phyloP scores from a whole-genome alignment of 92 coral and sea anemone species.

The Actinostola sp. region DNA sequence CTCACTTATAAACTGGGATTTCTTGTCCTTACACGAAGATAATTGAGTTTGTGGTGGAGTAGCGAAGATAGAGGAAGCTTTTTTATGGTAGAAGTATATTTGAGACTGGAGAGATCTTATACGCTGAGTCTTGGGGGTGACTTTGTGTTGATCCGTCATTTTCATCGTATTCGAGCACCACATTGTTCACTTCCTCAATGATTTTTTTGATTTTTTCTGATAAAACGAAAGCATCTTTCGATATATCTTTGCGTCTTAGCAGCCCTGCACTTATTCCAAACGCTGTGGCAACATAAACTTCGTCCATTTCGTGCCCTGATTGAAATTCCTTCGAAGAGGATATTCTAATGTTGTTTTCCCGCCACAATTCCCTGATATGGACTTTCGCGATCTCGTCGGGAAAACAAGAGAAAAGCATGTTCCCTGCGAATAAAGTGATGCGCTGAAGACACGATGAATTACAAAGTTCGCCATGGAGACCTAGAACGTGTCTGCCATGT shows the following conservation, averaged over 20 bases:
- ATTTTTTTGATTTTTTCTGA: not conserved
- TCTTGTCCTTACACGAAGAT: not conserved
- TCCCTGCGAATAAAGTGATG: not conserved
- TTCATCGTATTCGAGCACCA: not conserved
- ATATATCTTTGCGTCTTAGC: not conserved
- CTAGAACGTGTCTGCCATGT: too few relatives aligned
- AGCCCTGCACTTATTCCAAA: too few relatives aligned
- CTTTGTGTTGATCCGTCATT: not conserved
- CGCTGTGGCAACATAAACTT: too few relatives aligned
- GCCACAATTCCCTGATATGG: slow-evolving; percentile 11
- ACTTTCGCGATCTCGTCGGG: slow-evolving; percentile 7
- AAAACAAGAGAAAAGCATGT: slow-evolving; percentile 1
- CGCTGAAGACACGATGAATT: too few relatives aligned
- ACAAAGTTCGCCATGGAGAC: too few relatives aligned
- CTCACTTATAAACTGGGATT: not conserved
- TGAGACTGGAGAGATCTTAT: slow-evolving; percentile 1
- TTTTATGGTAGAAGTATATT: not conserved
- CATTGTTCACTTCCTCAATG: not conserved
- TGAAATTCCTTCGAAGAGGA: not conserved
- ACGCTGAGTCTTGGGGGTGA: slow-evolving; percentile 5
- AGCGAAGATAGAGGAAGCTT: not conserved
- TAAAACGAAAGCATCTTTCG: slow-evolving; percentile 8
- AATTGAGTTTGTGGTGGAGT: slow-evolving; percentile 14
- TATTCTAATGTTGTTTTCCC: not conserved
- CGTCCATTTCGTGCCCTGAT: not conserved